Evolutionary conservation across 2,888 invertebrate genomes (phyloP).

Genomic region (Bembecia ichneumoniformis): DNA sequence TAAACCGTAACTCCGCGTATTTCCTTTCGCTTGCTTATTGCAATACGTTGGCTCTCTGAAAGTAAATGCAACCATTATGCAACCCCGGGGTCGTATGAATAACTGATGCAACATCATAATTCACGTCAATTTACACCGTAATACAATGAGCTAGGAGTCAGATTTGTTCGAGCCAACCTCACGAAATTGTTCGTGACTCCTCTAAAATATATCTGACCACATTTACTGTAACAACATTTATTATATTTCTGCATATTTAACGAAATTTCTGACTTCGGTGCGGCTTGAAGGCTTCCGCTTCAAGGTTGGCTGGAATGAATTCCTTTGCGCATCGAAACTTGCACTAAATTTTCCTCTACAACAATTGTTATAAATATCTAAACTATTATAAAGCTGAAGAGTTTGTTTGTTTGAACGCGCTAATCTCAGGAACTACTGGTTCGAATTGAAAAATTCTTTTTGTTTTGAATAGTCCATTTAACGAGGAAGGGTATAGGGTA

Average conservation of each 20-base stretch:
- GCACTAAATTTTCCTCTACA: no score
- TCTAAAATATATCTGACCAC: not conserved
- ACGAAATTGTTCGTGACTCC: not conserved
- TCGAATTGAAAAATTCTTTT: no score
- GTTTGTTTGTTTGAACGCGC: no score
- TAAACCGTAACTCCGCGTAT: not conserved
- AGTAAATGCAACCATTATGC: not conserved
- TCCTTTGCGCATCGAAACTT: no score
- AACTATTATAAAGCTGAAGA: no score
- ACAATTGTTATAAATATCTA: no score
- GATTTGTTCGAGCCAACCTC: conserved; percentile 2
- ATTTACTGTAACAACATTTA: not conserved
- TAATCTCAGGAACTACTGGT: no score
- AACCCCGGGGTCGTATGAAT: not conserved
- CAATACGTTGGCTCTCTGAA: not conserved
- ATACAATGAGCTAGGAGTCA: conserved; percentile 3
- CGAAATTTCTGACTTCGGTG: not conserved
- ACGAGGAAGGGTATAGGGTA: no score
- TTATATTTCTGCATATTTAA: not conserved
- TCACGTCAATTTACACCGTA: conserved; percentile 10
- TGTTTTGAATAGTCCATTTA: no score
- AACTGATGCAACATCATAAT: conserved; percentile 2
- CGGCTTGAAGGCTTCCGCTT: no score
- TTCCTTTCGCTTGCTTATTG: not conserved
- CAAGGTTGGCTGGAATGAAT: no score